Percentiles rank a stretch among this genome's conserved stretches.
Evolutionary conservation across 2,888 invertebrate genomes (phyloP).

Genomic region (Leucoptera coffeella): DNA sequence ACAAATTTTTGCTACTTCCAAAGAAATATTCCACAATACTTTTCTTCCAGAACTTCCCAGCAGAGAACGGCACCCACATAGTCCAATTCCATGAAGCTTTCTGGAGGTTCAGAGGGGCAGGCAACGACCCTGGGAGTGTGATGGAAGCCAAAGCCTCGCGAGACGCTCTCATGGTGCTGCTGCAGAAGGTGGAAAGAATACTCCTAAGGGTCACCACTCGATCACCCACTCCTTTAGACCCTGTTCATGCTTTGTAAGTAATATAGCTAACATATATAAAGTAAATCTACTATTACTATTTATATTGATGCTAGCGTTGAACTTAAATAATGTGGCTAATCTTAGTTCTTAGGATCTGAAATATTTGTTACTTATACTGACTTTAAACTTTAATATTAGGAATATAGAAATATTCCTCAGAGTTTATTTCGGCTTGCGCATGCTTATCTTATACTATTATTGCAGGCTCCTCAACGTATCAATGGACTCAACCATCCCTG

Average conservation of each 20-base stretch:
- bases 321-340: no score
- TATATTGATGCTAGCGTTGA: no score
- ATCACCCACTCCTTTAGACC: slow-evolving; percentile 17
- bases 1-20: no score
- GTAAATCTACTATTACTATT: no score
- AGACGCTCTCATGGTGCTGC: slow-evolving; percentile 81
- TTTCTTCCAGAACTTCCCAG: slow-evolving; percentile 29
- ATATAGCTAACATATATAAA: no score
- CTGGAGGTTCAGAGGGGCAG: slow-evolving; percentile 65
- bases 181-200: slow-evolving; percentile 79
- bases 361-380: no score
- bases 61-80: slow-evolving; percentile 43
- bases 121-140: slow-evolving; percentile 12
- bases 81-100: slow-evolving; percentile 69
- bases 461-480: slow-evolving; percentile 67
- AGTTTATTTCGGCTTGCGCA: no score
- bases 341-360: no score
- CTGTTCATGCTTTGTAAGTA: slow-evolving; percentile 18
- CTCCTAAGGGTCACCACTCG: slow-evolving; percentile 60
- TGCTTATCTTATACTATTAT: no score
- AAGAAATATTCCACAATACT: no score
- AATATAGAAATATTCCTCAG: no score
- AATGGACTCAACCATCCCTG: slow-evolving; percentile 73
- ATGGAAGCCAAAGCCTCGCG: slow-evolving; percentile 51
- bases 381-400: no score